Percentiles rank a stretch among this genome's conserved stretches.
Conservation (phyloP, 1,140 invertebrate species). For the Eurosta solidaginis region DNA sequence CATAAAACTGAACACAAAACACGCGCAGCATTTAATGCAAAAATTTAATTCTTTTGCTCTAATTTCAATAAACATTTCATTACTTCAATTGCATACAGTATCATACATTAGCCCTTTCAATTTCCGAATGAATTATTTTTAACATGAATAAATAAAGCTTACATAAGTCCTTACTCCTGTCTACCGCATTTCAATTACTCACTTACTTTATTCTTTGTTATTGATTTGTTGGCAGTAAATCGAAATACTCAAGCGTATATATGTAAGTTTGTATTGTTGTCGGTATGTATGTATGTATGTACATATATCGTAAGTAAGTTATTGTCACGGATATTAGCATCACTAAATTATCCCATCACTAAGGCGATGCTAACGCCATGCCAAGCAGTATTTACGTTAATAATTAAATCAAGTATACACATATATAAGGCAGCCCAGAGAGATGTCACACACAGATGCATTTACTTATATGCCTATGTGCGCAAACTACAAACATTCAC, state of each 20-base stretch:
- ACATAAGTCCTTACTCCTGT: neutral
- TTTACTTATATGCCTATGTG: too few species aligned
- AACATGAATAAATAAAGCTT: neutral
- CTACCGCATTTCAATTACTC: neutral
- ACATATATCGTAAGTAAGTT: too few species aligned
- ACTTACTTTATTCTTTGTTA: neutral
- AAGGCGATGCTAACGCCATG: too few species aligned
- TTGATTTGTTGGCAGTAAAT: slow-evolving; percentile 19
- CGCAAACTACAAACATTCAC: too few species aligned
- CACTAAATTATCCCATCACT: too few species aligned
- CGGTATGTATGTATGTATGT: neutral
- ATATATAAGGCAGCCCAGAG: too few species aligned
- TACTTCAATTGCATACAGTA: neutral
- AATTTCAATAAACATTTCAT: neutral
- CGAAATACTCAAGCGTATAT: neutral
- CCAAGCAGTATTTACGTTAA: too few species aligned
- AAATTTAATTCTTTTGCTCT: neutral
- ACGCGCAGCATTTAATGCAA: neutral
- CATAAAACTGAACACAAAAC: too few species aligned
- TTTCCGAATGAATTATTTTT: slow-evolving; percentile 9
- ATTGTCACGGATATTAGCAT: too few species aligned
- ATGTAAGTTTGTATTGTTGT: too few species aligned
- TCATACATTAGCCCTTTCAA: neutral
- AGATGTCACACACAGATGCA: too few species aligned
- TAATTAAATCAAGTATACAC: too few species aligned